Evolutionary conservation across 1,140 invertebrate genomes (phyloP), one percentile per base, ranked within the genome.

Genomic region (Eufriesea mexicana): DNA sequence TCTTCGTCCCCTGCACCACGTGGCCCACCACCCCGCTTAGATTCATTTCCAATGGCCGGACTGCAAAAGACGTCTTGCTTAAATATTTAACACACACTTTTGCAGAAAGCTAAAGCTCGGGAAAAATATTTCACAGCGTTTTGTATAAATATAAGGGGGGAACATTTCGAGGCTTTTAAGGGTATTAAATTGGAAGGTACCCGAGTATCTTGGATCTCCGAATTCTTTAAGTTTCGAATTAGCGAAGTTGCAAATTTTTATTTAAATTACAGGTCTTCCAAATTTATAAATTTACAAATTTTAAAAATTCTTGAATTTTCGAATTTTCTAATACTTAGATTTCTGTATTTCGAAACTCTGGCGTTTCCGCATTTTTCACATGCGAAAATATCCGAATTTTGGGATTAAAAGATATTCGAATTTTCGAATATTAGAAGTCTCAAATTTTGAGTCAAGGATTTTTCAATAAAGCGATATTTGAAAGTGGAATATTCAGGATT

Each of bases 1-100:
- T 96, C 84, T 96, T 96, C 18, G 96, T 96, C 35, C 97, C 97
- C 90, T 97, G 96, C 9, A 96, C 95, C 14, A 97, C 97, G 89
- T 97, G 96, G 76, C 95, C 95, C 23, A 96, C 96, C 28, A 97
- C 96, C 9, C 97, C 97, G 49, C 95, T 95, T 83, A 98, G 95
- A 83, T 96, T 95, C 91, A 98, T 96, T 88, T 95, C 96, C 86
- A 96, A 95, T 2, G 97, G 97, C 28, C 96, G 96, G 16, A 98
- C 97, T 97, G 96, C 61, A 95, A 95, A 91, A 91, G 51, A 75
- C 28, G 5, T 20, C 18, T 54, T 45, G 20, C 57, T 55, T 14
- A 57, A 57, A 55, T 57, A 66, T 66, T 67, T 66, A n/a, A 75
- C 5, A 4, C 5, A 4, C 9, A 23, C 28, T 8, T 23, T 10